phyloP scores from a whole-genome alignment of 2,113 vertebrate species.

The Xiphorhynchus elegans region DNA sequence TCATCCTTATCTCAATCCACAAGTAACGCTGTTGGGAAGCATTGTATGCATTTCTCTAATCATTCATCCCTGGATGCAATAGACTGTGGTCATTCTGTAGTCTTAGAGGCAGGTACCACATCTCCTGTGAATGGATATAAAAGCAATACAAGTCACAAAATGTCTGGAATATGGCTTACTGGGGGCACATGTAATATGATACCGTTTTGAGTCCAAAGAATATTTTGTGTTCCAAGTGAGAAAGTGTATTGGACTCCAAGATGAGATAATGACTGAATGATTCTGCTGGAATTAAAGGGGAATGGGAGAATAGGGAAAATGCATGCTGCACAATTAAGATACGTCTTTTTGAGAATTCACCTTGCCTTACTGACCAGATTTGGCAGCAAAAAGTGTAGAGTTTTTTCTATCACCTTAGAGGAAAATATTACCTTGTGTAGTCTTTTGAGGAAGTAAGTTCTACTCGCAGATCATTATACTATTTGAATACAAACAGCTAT shows the following conservation, averaged over 20 bases:
- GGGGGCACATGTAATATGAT: fast-evolving
- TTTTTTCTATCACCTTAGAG: not conserved
- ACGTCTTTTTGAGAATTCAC: not conserved
- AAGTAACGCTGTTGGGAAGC: not conserved
- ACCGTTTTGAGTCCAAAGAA: not conserved
- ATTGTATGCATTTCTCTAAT: not conserved
- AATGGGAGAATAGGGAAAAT: not conserved
- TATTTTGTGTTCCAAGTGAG: not conserved
- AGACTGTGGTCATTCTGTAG: not conserved
- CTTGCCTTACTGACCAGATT: not conserved
- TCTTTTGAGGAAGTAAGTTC: not conserved
- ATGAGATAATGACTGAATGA: not conserved
- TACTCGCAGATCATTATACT: not conserved
- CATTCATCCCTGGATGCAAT: not conserved
- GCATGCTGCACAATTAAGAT: not conserved
- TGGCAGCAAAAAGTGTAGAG: not conserved
- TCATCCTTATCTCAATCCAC: not conserved
- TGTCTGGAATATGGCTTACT: not conserved
- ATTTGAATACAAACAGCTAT: not conserved
- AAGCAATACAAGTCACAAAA: not conserved
- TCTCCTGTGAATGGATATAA: not conserved
- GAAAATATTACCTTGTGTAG: not conserved
- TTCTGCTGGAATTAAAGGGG: not conserved
- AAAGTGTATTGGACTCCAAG: not conserved
- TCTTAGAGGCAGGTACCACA: not conserved